These are phyloP conservation scores for Datnioides undecimradiatus DNA, from an alignment of 2,113 vertebrate genomes.

Conservation along the genomic window DNA sequence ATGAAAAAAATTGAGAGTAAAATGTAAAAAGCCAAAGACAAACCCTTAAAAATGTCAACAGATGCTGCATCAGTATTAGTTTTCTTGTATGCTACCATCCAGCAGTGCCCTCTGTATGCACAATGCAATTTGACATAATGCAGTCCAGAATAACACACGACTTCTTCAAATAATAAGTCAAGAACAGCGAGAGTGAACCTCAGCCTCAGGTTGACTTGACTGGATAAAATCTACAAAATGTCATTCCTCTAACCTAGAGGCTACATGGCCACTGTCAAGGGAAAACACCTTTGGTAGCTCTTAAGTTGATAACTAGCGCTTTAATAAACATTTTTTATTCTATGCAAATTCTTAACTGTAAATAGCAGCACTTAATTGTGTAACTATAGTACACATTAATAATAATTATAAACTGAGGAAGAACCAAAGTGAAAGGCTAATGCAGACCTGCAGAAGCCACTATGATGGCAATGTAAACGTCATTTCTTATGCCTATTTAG, in stretches of 20 bases:
- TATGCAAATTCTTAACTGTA: not conserved
- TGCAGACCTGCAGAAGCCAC: not conserved
- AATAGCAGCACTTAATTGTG: not conserved
- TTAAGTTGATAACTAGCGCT: not conserved
- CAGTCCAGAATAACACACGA: not conserved
- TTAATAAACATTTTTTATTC: not conserved
- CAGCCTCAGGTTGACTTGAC: conserved; percentile 34
- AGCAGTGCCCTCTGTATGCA: not conserved
- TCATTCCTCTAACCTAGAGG: not conserved
- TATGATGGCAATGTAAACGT: not conserved
- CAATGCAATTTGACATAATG: too few relatives aligned
- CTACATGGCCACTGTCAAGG: not conserved
- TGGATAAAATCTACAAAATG: conserved; percentile 12
- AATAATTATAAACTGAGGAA: not conserved
- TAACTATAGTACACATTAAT: too few relatives aligned
- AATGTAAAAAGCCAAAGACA: conserved; percentile 32
- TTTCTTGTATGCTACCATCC: not conserved
- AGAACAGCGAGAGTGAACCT: conserved; percentile 3
- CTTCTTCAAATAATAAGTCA: not conserved
- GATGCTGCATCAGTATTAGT: not conserved
- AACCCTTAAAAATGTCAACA: not conserved
- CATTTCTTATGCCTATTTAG: not conserved
- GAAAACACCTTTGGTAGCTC: not conserved
- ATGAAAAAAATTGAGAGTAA: conserved; percentile 66
- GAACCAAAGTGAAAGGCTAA: not conserved